A percentile compares a stretch with the other conserved stretches of the same genome.
phyloP scores from a whole-genome alignment of 1,140 invertebrate genomes.

The Danaus plexippus region DNA sequence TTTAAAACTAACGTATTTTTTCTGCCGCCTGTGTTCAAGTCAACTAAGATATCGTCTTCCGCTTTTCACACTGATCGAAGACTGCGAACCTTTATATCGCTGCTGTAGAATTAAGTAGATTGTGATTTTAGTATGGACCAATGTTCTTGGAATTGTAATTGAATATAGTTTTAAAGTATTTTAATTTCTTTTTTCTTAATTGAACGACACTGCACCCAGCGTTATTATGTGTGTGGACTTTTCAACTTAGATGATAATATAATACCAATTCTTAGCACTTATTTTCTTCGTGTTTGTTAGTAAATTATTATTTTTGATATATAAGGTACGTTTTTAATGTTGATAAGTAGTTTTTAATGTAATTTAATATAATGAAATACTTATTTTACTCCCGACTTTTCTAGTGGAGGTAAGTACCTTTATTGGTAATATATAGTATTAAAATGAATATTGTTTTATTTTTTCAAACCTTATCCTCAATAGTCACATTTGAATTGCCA shows the following conservation, averaged over 20 bases:
- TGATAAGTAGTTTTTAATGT: slow-evolving; percentile 64
- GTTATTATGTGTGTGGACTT: slow-evolving; percentile 8
- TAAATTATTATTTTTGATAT: slow-evolving; percentile 71
- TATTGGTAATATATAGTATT: slow-evolving; percentile 55
- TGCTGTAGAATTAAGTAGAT: slow-evolving; percentile 17
- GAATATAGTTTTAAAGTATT: slow-evolving; percentile 13
- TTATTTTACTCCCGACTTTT: slow-evolving; percentile 49
- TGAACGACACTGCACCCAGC: slow-evolving; percentile 12
- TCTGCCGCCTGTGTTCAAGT: too few species aligned
- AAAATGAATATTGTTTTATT: slow-evolving; percentile 35
- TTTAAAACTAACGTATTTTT: too few species aligned
- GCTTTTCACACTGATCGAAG: slow-evolving; percentile 12
- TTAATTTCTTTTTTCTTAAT: slow-evolving; percentile 7
- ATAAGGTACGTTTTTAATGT: slow-evolving; percentile 67
- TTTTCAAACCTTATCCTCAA: too few species aligned
- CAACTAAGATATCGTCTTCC: slow-evolving; percentile 15
- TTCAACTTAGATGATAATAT: slow-evolving; percentile 21
- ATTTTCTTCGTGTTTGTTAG: slow-evolving; percentile 57
- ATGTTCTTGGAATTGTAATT: slow-evolving; percentile 13
- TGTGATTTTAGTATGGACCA: slow-evolving; percentile 20
- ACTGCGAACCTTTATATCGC: slow-evolving; percentile 8
- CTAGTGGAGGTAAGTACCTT: slow-evolving; percentile 48
- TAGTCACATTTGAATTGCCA: too few species aligned
- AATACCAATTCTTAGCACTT: slow-evolving; percentile 26
- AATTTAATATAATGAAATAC: slow-evolving; percentile 61